phyloP scores from a whole-genome alignment of 1,140 invertebrate genomes.

The Druon quercuslanigerum region DNA sequence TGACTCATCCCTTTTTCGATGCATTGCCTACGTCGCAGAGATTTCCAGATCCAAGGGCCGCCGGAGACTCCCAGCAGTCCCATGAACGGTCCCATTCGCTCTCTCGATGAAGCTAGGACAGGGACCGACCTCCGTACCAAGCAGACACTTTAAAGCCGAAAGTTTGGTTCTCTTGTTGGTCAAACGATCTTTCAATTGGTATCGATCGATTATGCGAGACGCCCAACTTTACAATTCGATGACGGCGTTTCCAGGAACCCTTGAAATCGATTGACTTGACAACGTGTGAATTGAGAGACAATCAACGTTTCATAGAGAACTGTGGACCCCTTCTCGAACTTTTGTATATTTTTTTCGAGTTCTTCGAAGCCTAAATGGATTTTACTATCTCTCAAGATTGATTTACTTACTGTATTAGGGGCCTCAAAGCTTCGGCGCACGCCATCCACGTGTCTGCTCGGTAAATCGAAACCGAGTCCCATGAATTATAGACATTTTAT shows the following conservation, averaged over 20 bases:
- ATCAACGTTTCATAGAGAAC: too few relatives aligned
- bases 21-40: constrained; percentile 86
- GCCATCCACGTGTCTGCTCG: constrained; percentile 62
- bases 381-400: neutral
- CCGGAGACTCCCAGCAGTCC: constrained; percentile 72
- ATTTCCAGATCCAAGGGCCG: constrained; percentile 78
- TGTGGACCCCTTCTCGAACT: too few relatives aligned
- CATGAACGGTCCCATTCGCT: constrained; percentile 80
- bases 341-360: neutral
- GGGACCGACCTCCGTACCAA: constrained; percentile 68
- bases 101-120: constrained; percentile 77
- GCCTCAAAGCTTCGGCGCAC: neutral
- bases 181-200: neutral
- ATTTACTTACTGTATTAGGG: neutral
- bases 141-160: constrained; percentile 54
- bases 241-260: constrained; percentile 22
- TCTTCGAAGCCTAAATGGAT: neutral
- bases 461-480: constrained; percentile 68
- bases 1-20: constrained; percentile 95
- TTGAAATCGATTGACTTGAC: constrained; percentile 18
- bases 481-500: constrained; percentile 66
- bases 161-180: neutral
- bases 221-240: constrained; percentile 44
- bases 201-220: neutral
- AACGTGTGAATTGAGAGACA: neutral